These are phyloP conservation scores for Archips xylosteana DNA, from an alignment of 2,888 invertebrate genomes.

Conservation along the genomic window DNA sequence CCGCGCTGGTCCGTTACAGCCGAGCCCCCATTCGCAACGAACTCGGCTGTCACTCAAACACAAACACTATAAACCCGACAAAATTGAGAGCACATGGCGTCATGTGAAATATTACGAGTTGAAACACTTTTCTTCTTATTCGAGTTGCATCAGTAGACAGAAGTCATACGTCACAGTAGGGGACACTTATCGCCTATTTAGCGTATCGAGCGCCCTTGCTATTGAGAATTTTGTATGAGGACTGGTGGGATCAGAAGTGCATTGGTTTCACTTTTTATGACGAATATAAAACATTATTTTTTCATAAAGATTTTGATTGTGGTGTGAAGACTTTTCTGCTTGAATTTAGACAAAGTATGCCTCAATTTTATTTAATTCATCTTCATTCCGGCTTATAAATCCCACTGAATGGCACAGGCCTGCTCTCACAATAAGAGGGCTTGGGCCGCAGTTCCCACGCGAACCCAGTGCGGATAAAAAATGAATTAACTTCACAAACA, in stretches of 20 bases:
- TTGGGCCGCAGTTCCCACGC: too few species aligned
- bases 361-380: too few species aligned
- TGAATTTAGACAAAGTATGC: too few species aligned
- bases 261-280: neutral
- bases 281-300: neutral
- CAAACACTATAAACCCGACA: conserved; percentile 7
- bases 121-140: neutral
- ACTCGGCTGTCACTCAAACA: conserved; percentile 17
- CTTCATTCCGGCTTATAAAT: too few species aligned
- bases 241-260: conserved; percentile 29
- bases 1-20: conserved; percentile 27
- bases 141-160: conserved; percentile 41
- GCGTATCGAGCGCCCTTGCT: conserved; percentile 66
- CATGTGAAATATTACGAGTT: neutral
- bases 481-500: too few species aligned
- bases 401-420: too few species aligned
- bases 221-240: conserved; percentile 56
- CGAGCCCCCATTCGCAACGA: conserved; percentile 38
- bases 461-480: too few species aligned
- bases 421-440: too few species aligned
- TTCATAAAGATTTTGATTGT: too few species aligned
- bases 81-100: neutral
- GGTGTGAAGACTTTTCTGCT: too few species aligned
- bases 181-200: conserved; percentile 69
- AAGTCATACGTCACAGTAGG: conserved; percentile 44